Evolutionary conservation across 2,797 vertebrate species (phyloP), one percentile per base, ranked within the genome.

Genomic region (Cynopterus sphinx): DNA sequence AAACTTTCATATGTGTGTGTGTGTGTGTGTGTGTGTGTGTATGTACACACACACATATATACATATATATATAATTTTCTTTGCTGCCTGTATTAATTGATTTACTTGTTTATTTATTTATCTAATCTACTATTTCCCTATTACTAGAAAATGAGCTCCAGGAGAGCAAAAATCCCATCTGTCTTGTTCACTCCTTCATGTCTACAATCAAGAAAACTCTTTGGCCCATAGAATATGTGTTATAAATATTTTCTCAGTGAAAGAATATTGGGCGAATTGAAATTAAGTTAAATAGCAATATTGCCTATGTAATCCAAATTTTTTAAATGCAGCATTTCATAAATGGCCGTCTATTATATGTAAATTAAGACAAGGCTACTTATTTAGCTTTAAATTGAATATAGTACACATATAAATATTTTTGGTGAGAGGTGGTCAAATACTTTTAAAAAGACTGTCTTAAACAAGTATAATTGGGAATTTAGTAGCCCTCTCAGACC

Each of bases 371-470:
- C 6, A 31, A 70, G 1, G 22, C 5, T 77, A 59, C 65, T 83
- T 61, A 51, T 41, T 89, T 41, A 49, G 43, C 13, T 86, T 87
- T 90, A 78, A 86, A 93, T 61, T 82, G 15, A 94, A 71, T 78
- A 57, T 36, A 36, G 6, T n/a, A 81, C 21, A 4, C 12, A 39
- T 59, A 61, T 86, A 57, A 70, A 70, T 22, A 75, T 6, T 26
- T 79, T 85, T 71, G n/a, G 39, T 83, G n/a, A 16, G 86, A 96
- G 15, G 6, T 57, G 11, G 63, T 88, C 63, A 89, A 63, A 5
- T 41, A 46, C 26, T 71, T 88, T 96, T 59, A 9, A 41, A 79
- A 91, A 87, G 9, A 57, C 24, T 53, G 1, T 36, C 31, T 68
- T 84, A 41, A 61, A 63, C 17, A 75, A 77, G 22, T 33, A n/a